phyloP scores from a whole-genome alignment of 1,140 invertebrate genomes.

The Alviniconcha marisindica region DNA sequence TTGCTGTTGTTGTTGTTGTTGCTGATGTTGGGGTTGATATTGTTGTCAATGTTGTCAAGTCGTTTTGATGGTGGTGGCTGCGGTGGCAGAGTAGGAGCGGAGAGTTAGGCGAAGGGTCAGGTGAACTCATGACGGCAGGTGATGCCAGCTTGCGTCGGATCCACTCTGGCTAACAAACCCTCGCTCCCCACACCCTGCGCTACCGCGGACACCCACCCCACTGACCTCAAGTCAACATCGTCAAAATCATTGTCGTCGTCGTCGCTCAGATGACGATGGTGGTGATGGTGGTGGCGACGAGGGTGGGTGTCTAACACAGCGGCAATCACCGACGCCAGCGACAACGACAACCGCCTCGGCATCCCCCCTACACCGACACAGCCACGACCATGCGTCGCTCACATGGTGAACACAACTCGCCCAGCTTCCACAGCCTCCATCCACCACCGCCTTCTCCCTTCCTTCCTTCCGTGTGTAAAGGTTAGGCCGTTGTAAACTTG shows the following conservation, averaged over 20 bases:
- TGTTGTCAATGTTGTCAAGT: not conserved
- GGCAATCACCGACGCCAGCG: not conserved
- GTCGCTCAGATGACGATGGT: not conserved
- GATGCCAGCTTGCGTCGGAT: not conserved
- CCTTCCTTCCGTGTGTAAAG: not conserved
- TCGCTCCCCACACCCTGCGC: not conserved
- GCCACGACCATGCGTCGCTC: not conserved
- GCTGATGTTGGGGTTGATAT: not conserved
- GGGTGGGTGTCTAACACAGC: not conserved
- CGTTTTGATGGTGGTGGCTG: not conserved
- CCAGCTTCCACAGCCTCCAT: not conserved
- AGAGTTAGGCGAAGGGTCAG: not conserved
- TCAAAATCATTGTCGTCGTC: not conserved
- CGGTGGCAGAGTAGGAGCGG: not conserved
- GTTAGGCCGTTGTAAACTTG: no score
- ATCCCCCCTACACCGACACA: not conserved
- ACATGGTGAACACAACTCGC: slow-evolving; percentile 15
- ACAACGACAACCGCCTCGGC: not conserved
- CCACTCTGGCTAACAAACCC: not conserved
- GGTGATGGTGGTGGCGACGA: not conserved
- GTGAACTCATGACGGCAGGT: slow-evolving; percentile 24
- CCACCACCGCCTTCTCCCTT: not conserved
- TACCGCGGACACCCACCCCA: not conserved
- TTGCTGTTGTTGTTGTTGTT: slow-evolving; percentile 1
- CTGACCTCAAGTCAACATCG: slow-evolving; percentile 4